Percentiles rank a stretch among this genome's conserved stretches.
These are phyloP conservation scores for Sussaba pulchella DNA, from an alignment of 2,888 invertebrate genomes.

Conservation along the genomic window DNA sequence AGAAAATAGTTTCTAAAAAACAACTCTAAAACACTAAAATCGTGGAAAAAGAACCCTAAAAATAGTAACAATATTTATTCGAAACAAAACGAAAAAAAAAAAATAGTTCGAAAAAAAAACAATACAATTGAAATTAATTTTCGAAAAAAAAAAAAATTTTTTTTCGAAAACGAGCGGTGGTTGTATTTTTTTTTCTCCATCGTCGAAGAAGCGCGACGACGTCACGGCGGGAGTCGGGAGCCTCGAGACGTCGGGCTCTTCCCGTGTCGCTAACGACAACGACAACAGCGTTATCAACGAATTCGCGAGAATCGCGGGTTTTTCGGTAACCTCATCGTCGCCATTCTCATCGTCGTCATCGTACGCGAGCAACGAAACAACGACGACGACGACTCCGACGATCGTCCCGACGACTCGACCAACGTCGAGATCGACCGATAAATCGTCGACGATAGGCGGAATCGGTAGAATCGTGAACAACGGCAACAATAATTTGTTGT, in stretches of 20 bases:
- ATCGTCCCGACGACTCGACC: background rate
- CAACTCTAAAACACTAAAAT: no score
- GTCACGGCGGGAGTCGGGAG: conserved; percentile 84
- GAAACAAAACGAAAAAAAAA: conserved; percentile 16
- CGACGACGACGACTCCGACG: conserved; percentile 60
- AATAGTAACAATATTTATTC: no score
- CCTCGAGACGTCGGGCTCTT: conserved; percentile 81
- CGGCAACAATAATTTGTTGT: conserved; percentile 68
- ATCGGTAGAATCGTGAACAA: conserved; percentile 74
- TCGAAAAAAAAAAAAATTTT: background rate
- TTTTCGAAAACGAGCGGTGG: background rate
- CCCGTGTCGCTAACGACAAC: conserved; percentile 56
- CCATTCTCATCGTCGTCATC: conserved; percentile 38
- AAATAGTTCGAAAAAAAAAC: background rate
- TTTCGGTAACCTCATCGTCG: conserved; percentile 15
- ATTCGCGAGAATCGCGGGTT: conserved; percentile 5
- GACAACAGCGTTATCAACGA: conserved; percentile 25
- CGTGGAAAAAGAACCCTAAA: no score
- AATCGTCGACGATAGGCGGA: conserved; percentile 78
- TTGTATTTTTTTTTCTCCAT: no score
- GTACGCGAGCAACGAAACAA: conserved; percentile 28
- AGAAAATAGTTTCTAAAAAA: no score
- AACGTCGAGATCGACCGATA: background rate
- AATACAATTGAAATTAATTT: background rate
- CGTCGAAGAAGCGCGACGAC: conserved; percentile 69